Percentiles rank a stretch among this genome's conserved stretches.
Conservation (phyloP, 2,797 vertebrate genomes). For the Synaphobranchus kaupii region DNA sequence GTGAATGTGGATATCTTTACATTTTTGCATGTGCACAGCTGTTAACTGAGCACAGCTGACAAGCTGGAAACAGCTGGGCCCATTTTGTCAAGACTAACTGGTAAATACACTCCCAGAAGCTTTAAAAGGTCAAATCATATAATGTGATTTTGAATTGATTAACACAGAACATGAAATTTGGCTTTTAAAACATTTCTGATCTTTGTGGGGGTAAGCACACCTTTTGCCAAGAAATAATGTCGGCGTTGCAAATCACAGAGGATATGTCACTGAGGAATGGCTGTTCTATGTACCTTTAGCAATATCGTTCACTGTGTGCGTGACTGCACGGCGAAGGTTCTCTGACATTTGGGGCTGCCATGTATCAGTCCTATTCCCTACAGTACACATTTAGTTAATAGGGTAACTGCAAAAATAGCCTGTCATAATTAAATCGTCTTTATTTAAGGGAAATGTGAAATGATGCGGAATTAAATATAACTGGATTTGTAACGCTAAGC, state of each 20-base stretch:
- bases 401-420: conserved; percentile 34
- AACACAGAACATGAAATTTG: neutral
- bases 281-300: neutral
- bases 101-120: neutral
- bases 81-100: neutral
- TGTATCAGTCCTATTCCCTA: neutral
- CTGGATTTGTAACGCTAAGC: conserved; percentile 29
- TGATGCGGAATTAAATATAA: conserved; percentile 40
- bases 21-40: neutral
- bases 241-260: neutral
- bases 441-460: conserved; percentile 46
- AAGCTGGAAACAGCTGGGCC: neutral
- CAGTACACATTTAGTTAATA: conserved; percentile 20
- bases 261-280: neutral
- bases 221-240: neutral
- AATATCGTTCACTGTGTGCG: neutral
- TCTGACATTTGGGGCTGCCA: neutral
- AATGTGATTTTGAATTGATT: neutral
- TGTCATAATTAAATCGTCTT: conserved; percentile 43
- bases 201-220: neutral
- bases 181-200: neutral
- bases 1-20: neutral
- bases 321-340: neutral
- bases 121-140: conserved; percentile 7
- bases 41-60: neutral